phyloP scores from a whole-genome alignment of 2,113 vertebrate genomes.

The Puntigrus tetrazona region DNA sequence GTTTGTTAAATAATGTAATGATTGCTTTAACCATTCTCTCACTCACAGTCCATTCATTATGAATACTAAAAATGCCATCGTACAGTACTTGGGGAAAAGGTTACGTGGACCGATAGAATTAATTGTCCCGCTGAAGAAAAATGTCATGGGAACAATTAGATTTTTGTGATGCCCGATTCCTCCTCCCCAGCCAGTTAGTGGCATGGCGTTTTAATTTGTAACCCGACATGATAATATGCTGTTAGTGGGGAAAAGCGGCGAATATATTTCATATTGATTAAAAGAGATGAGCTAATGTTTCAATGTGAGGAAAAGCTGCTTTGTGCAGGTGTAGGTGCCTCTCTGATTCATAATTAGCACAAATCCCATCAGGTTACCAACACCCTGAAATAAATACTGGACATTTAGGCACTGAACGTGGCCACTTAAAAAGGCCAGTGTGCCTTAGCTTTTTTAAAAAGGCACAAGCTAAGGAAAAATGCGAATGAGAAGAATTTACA shows the following conservation, averaged over 20 bases:
- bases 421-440: not conserved
- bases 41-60: conserved; percentile 73
- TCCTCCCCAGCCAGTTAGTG: conserved; percentile 73
- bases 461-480: too few species aligned
- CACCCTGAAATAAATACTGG: not conserved
- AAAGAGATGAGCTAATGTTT: conserved; percentile 62
- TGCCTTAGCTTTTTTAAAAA: too few species aligned
- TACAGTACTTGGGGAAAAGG: conserved; percentile 74
- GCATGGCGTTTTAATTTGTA: conserved; percentile 78
- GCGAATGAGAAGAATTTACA: too few species aligned
- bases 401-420: not conserved
- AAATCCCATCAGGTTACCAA: not conserved
- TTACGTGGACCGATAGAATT: conserved; percentile 80
- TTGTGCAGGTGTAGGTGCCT: conserved; percentile 27
- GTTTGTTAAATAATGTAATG: conserved; percentile 80
- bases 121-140: conserved; percentile 76
- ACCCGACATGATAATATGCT: conserved; percentile 77
- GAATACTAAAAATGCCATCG: conserved; percentile 75
- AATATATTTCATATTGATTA: conserved; percentile 77
- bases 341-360: conserved; percentile 5
- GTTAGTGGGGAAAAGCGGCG: conserved; percentile 67
- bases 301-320: conserved; percentile 45
- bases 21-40: conserved; percentile 74
- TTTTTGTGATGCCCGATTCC: conserved; percentile 75
- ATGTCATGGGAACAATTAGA: conserved; percentile 80